Evolutionary conservation across 2,113 vertebrate genomes (phyloP), one percentile per base, ranked within the genome.

Genomic region (Oriolus oriolus): DNA sequence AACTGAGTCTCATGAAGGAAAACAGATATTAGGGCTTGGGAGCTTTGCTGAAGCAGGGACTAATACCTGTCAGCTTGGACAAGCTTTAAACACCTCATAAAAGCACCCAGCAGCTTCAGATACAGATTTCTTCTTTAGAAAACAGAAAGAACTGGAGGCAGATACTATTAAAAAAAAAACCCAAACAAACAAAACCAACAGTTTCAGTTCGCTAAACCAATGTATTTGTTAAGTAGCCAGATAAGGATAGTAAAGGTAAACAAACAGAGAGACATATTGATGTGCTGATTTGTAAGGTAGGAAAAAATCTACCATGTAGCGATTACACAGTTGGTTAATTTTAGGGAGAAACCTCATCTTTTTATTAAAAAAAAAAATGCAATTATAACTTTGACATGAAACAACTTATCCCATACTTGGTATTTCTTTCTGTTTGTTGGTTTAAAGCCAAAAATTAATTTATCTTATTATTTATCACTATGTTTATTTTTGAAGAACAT

Each of bases 401-500:
- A 88, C 73, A 69, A 80, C 90, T 95, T 89, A 69, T 93, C 75
- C 88, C 54, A 13, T 35, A 23, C 47, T 66, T n/a, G 11, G 54
- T 88, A 50, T 57, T 71, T 89, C 41, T 59, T 90, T 44, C 66
- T 81, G 37, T 77, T 70, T 61, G 33, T 24, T 84, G 52, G 35
- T 87, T 94, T 86, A 87, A 87, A 71, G 65, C 95, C 69, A 69
- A 90, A 87, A 93, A 94, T 92, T 91, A 89, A 89, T 95, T 96
- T 97, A 93, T 97, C 95, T 87, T 76, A 33, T 84, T 96, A 78
- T 97, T 91, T 94, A 89, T 94, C 94, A 92, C 83, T 77, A 6
- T 75, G 88, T 94, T 98, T 97, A 80, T 49, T 96, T 97, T 94
- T 95, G 87, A 97, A 97, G 91, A 93, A 89, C 91, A 54, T 85